Evolutionary conservation across 2,113 vertebrate genomes (phyloP).

Genomic region (Ictidomys tridecemlineatus): DNA sequence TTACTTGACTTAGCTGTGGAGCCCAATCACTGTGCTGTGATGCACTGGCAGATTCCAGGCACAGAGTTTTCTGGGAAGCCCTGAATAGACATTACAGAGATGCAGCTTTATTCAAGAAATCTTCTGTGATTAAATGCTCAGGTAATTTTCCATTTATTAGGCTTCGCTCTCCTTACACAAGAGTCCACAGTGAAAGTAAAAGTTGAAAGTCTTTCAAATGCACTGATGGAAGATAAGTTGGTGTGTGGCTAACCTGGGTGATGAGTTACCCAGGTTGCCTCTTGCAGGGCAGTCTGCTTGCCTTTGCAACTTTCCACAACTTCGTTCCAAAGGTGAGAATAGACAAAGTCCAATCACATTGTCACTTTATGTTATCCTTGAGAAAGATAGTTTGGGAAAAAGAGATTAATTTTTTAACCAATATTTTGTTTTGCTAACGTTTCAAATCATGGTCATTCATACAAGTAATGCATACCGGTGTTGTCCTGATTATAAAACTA

Average conservation of each 20-base stretch:
- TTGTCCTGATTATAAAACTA: background rate
- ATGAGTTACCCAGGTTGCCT: background rate
- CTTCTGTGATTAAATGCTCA: slow-evolving; percentile 36
- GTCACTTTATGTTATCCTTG: background rate
- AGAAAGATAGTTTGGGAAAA: background rate
- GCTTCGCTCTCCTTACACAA: background rate
- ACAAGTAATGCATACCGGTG: background rate
- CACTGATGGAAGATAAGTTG: background rate
- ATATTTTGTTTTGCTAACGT: background rate
- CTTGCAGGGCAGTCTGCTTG: background rate
- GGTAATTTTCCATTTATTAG: slow-evolving; percentile 1
- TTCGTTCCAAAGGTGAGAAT: background rate
- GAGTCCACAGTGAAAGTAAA: slow-evolving; percentile 31
- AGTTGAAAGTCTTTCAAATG: slow-evolving; percentile 8
- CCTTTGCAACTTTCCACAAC: background rate
- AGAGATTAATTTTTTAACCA: background rate
- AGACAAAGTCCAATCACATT: background rate
- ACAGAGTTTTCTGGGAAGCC: slow-evolving; percentile 34
- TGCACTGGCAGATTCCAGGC: background rate
- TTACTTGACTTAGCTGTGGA: background rate
- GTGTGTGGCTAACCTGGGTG: background rate
- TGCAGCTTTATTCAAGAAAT: background rate
- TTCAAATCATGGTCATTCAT: slow-evolving; percentile 23
- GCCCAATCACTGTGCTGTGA: background rate
- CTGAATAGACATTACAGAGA: background rate